These are phyloP conservation scores for Aphelocoma californica DNA, from an alignment of 2,797 vertebrate species.

Conservation along the genomic window DNA sequence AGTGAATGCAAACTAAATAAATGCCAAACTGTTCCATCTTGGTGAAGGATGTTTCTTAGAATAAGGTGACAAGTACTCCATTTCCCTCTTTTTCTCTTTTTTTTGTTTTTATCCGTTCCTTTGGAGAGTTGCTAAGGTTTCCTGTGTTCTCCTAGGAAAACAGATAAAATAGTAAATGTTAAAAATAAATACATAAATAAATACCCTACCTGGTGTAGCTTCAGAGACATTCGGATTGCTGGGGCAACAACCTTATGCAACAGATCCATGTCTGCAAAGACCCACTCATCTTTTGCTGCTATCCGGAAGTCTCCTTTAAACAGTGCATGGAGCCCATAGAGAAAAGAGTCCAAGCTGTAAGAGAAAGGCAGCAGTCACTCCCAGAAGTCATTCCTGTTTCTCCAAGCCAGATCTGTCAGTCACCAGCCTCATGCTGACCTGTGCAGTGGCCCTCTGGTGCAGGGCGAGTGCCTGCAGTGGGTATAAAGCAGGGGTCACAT, in stretches of 20 bases:
- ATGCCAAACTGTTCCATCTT: not conserved
- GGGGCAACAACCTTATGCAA: slow-evolving; percentile 92
- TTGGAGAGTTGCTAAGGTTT: not conserved
- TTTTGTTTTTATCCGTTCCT: not conserved
- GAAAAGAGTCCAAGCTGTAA: slow-evolving; percentile 92
- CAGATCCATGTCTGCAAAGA: slow-evolving; percentile 94
- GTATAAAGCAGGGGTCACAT: not conserved
- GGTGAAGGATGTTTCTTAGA: not conserved
- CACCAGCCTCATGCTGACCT: rapidly evolving
- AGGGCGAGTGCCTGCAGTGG: rapidly evolving
- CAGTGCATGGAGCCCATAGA: slow-evolving; percentile 93
- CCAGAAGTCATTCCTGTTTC: not conserved
- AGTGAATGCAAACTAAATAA: not conserved
- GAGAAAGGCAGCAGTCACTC: slow-evolving; percentile 23
- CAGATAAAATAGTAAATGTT: not conserved
- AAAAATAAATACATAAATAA: not conserved
- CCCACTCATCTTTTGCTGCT: slow-evolving; percentile 93
- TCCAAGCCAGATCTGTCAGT: not conserved
- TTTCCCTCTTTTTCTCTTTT: not conserved
- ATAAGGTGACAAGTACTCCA: not conserved
- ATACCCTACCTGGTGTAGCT: slow-evolving; percentile 89
- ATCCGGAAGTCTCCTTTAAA: slow-evolving; percentile 98
- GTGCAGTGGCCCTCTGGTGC: rapidly evolving
- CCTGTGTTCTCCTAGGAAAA: not conserved
- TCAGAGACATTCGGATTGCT: slow-evolving; percentile 94